Evolutionary conservation across 2,888 invertebrate genomes (phyloP), one percentile per base, ranked within the genome.

Genomic region (Rosalia funebris): DNA sequence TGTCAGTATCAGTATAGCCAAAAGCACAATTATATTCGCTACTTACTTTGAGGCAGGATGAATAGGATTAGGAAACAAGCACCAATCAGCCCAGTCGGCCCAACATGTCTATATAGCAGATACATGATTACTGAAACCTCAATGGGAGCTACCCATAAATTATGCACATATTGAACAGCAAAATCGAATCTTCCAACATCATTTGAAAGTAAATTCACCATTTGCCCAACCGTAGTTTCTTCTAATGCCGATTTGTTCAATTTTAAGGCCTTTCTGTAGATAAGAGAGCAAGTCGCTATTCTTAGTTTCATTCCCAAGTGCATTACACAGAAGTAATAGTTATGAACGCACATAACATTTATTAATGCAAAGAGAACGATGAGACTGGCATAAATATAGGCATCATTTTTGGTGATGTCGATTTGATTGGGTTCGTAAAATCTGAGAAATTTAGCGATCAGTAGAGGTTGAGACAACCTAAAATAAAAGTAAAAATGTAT

Each of bases 141-240:
- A 0, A 95, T 77, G 0, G 95, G 95, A 0, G 92, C 92, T 15
- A 94, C 83, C 86, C 94, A 90, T 2, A 96, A 81, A 75, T 92
- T 94, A 78, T 94, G 91, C 14, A 93, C 81, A 77, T 93, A 93
- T 50, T 93, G 82, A 14, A 90, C 85, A 5, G 91, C 90, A 81
- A 92, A 86, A 79, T 96, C 95, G 80, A 96, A 94, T 60, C 95
- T 87, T 74, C 92, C 93, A 65, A 98, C 94, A 81, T 98, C 98
- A 77, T 97, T 98, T 0, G 97, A 95, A 58, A 98, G 83, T n/a
- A 98, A 86, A 79, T 97, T 97, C 20, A 97, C 95, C 62, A 89
- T 85, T 78, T 89, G 89, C 1, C 89, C 89, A 25, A 85, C 83
- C 1, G 93, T 92, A 5, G 93, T 93, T 75, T 91, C 86, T 1